Percentiles rank a stretch among this genome's conserved stretches.
phyloP scores from a whole-genome alignment of 1,140 invertebrate species.

The Atta colombica region DNA sequence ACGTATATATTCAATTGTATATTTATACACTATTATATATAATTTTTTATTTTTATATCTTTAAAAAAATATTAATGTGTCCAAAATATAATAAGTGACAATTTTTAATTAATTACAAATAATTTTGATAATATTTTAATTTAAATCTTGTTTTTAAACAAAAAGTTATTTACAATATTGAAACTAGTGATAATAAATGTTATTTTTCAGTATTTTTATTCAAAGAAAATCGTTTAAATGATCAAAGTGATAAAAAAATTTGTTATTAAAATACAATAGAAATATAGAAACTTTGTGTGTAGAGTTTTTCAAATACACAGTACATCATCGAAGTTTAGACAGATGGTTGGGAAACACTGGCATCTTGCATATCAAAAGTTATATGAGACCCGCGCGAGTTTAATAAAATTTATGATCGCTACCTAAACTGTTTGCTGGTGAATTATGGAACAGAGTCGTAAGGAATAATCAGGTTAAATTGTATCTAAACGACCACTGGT shows the following conservation, averaged over 20 bases:
- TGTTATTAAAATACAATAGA: neutral
- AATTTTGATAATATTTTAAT: neutral
- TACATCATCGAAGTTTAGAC: neutral
- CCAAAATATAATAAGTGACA: constrained; percentile 1
- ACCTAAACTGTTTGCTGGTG: constrained; percentile 26
- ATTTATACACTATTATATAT: neutral
- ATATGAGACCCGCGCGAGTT: neutral
- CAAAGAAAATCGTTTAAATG: neutral
- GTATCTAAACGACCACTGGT: constrained; percentile 8
- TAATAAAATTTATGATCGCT: constrained; percentile 50
- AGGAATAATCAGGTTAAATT: constrained; percentile 54
- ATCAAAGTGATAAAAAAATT: too few species aligned
- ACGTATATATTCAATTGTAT: neutral
- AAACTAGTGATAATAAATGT: neutral
- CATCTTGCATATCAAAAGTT: constrained; percentile 32
- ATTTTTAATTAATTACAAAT: neutral
- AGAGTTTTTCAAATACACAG: neutral
- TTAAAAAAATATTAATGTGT: neutral
- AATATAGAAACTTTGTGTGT: neutral
- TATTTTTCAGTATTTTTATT: neutral
- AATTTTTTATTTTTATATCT: neutral
- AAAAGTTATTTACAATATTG: neutral
- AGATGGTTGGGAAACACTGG: constrained; percentile 3
- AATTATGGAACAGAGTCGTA: constrained; percentile 44
- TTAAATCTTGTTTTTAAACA: neutral